Evolutionary conservation across 1,140 invertebrate genomes (phyloP).

Genomic region (Thaumatotibia leucotreta): DNA sequence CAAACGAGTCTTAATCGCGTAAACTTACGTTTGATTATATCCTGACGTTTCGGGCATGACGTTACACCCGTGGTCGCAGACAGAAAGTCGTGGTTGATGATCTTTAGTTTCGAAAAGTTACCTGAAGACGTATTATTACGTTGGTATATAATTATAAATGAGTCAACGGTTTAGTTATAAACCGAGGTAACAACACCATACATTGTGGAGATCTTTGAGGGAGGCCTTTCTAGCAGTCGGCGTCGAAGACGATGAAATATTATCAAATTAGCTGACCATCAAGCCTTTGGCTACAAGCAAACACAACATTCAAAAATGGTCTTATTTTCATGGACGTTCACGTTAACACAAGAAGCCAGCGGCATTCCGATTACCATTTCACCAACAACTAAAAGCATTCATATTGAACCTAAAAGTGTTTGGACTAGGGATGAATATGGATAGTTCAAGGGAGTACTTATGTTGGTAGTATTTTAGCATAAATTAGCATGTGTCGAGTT

Average conservation of each 20-base stretch:
- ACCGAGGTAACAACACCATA: no score
- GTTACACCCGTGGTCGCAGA: no score
- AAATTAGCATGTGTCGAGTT: constrained; percentile 27
- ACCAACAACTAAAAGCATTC: background rate
- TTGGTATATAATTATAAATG: no score
- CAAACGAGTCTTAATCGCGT: no score
- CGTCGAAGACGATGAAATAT: background rate
- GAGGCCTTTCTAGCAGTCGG: no score
- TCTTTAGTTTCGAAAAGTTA: no score
- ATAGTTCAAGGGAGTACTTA: background rate
- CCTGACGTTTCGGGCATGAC: no score
- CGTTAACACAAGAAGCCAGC: constrained; percentile 16
- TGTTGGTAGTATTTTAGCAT: constrained; percentile 18
- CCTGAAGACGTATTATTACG: no score
- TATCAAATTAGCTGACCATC: background rate
- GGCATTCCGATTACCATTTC: constrained; percentile 17
- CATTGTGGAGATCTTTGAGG: no score
- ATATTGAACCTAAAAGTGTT: background rate
- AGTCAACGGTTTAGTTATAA: no score
- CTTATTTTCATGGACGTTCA: constrained; percentile 20
- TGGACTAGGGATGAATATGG: background rate
- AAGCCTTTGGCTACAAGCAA: background rate
- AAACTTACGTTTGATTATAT: no score
- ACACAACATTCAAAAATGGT: constrained; percentile 15
- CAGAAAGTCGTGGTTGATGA: no score